A percentile compares a stretch with the other conserved stretches of the same genome.
Conservation (phyloP, 2,888 invertebrate species). For the Nephrocerus scutellatus region DNA sequence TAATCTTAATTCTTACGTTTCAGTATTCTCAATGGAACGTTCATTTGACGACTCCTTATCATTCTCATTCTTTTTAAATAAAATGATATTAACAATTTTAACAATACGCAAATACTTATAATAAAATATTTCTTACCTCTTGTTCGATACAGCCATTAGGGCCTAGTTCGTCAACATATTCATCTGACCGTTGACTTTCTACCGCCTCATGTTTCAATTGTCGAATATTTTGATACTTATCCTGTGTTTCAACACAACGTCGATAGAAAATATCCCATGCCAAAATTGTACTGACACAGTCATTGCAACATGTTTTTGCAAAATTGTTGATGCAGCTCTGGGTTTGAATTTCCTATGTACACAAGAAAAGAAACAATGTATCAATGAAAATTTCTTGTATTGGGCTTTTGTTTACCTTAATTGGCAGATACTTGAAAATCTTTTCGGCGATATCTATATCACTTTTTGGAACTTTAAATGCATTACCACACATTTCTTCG, state of each 20-base stretch:
- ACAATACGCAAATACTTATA: too few relatives aligned
- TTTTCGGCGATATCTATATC: constrained; percentile 8
- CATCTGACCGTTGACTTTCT: neutral
- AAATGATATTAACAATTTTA: too few relatives aligned
- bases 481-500: too few relatives aligned
- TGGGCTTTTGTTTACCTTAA: constrained; percentile 9
- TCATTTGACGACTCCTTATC: too few relatives aligned
- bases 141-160: too few relatives aligned
- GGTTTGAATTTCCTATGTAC: too few relatives aligned
- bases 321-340: constrained; percentile 9
- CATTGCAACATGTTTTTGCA: constrained; percentile 10
- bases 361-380: neutral
- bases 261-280: constrained; percentile 18
- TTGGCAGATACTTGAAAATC: constrained; percentile 19
- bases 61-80: too few relatives aligned
- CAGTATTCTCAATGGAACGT: neutral
- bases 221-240: constrained; percentile 9
- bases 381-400: neutral
- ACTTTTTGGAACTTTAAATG: too few relatives aligned
- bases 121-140: neutral
- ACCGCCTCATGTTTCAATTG: neutral
- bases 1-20: neutral
- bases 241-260: constrained; percentile 13
- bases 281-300: constrained; percentile 10
- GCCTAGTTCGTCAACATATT: neutral